Conservation (phyloP, 2,797 vertebrate species). For the Clamator glandarius region DNA sequence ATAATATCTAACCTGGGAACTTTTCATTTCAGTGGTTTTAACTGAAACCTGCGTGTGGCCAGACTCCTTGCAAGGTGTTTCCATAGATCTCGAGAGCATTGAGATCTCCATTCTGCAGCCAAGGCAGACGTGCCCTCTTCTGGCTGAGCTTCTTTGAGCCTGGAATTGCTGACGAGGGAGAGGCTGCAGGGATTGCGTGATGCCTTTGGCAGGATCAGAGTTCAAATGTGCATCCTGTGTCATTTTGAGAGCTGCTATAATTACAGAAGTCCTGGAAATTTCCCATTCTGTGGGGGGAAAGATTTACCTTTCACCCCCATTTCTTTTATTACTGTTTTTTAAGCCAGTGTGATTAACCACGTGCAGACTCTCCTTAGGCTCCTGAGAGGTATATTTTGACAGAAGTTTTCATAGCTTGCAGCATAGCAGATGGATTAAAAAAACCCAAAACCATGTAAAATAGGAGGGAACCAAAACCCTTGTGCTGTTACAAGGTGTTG, state of each 20-base stretch:
- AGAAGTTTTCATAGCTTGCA: not conserved
- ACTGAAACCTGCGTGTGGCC: rapidly evolving
- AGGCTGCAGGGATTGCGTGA: rapidly evolving
- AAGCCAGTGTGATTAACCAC: rapidly evolving
- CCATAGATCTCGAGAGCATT: rapidly evolving
- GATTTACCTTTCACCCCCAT: not conserved
- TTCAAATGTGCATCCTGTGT: rapidly evolving
- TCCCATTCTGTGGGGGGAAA: not conserved
- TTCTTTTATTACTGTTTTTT: not conserved
- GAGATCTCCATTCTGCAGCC: not conserved
- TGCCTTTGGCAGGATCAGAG: not conserved
- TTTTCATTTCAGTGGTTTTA: not conserved
- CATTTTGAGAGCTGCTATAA: not conserved
- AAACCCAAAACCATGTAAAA: not conserved
- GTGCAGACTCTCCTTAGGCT: not conserved
- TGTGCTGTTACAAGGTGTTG: not conserved
- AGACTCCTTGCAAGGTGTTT: not conserved
- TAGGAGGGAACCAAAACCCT: not conserved
- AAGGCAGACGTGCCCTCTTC: not conserved
- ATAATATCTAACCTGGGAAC: not conserved
- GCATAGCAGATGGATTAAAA: not conserved
- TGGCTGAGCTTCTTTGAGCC: not conserved
- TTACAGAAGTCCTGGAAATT: not conserved
- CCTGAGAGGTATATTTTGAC: not conserved
- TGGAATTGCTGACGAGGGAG: not conserved